These are phyloP conservation scores for Crocidura indochinensis DNA, from an alignment of 2,797 vertebrate species.

Conservation along the genomic window DNA sequence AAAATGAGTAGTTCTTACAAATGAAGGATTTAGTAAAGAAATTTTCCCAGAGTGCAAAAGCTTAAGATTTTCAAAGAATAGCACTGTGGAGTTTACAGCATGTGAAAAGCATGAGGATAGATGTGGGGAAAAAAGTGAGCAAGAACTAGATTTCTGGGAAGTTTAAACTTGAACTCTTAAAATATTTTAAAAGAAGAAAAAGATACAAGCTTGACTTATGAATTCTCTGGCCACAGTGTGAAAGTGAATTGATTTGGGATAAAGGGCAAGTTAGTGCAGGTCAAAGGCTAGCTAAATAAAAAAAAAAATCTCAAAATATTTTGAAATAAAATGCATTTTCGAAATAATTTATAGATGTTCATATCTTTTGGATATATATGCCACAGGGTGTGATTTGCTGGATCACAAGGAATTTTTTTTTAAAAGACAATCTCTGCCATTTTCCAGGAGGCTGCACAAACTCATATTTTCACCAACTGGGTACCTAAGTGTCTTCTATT, in stretches of 20 bases:
- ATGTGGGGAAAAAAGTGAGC: background rate
- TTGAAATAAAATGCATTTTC: no score
- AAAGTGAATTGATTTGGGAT: background rate
- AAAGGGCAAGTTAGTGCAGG: background rate
- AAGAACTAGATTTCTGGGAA: background rate
- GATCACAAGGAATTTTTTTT: no score
- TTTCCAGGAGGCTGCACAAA: no score
- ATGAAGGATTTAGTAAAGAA: background rate
- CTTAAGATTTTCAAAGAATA: background rate
- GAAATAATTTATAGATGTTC: no score
- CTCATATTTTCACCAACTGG: no score
- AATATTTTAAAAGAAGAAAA: background rate
- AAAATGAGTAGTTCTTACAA: constrained; percentile 3
- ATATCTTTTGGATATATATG: no score
- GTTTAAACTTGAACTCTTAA: background rate
- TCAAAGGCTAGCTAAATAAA: background rate
- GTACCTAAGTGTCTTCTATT: no score
- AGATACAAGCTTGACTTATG: background rate
- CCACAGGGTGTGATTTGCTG: no score
- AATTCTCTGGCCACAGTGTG: background rate
- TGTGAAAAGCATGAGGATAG: background rate
- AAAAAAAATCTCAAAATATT: no score
- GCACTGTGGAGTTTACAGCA: background rate
- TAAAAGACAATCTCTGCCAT: no score
- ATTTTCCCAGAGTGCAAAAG: background rate